Base-by-base conservation (phyloP, 2,113 vertebrate species). In the Cichladusa arquata region DNA sequence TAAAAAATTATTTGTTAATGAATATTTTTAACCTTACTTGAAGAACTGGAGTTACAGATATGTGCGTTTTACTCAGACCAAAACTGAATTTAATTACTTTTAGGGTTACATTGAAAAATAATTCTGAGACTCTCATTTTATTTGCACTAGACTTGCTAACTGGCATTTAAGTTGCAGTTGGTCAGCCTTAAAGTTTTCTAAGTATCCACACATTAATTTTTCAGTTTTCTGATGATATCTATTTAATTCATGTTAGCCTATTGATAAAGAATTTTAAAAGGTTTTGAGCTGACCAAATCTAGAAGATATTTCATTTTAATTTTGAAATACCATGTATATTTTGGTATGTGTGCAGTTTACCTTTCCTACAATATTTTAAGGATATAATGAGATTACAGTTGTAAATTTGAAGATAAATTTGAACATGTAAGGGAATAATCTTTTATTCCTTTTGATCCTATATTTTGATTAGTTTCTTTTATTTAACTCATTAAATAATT, bases 131-230 rank as follows among this genome's bases (percentile, higher is more conserved):
- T 48, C 22, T 74, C 5, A 14, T 84, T 89, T 84, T 60, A 38
- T 45, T 79, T 74, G 5, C 33, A 34, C 14, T 50, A 18, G 9
- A 48, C 12, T 66, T 69, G 19, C 24, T 45, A 11, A 28, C 25
- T 47, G 19, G 38, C 12, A 48, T 53, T 40, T 56, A 20, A 56
- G 4, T 53, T 53, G 29, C n/a, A 54, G 16, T 5, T 44, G 23
- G 34, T 65, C 4, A 8, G 19, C 9, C 19, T 36, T 61, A 17
- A 81, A 48, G 5, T 53, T 90, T 36, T 36, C 36, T 58, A 86
- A 72, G 2, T 8, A 29, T 0, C 1, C 9, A 47, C 2, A 11
- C 3, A 6, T 64, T 57, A 0, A 12, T 53, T 78, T 88, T 81
- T 56, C 15, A 36, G 5, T 45, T 74, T 84, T 91, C 22, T 42